Conservation (phyloP, 2,888 invertebrate species). For the Diabrotica balteata region DNA sequence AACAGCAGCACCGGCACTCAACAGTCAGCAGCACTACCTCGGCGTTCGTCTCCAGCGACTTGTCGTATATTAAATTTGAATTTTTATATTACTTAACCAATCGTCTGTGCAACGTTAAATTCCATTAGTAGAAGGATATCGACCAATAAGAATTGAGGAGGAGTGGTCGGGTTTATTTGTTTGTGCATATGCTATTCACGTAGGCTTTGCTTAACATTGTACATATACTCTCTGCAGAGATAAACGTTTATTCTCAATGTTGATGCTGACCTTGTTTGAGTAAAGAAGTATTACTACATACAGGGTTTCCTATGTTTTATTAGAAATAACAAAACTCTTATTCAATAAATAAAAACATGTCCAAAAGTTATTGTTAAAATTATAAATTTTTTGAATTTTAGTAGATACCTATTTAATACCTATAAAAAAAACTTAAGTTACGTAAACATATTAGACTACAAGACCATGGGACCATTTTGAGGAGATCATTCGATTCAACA, state of each 20-base stretch:
- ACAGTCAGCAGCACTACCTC: constrained; percentile 15
- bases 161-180: constrained; percentile 58
- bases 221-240: constrained; percentile 39
- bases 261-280: not conserved
- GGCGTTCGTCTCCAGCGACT: constrained; percentile 22
- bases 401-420: no score
- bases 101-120: constrained; percentile 58
- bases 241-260: not conserved
- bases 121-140: constrained; percentile 53
- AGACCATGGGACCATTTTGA: no score
- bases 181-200: constrained; percentile 58
- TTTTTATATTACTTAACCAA: constrained; percentile 61
- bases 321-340: no score
- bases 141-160: constrained; percentile 54
- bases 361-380: not conserved
- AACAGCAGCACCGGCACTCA: no score
- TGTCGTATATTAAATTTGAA: constrained; percentile 59
- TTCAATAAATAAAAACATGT: no score
- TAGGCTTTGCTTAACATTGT: constrained; percentile 53
- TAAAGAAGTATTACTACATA: constrained; percentile 14
- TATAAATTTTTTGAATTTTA: no score
- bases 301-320: not conserved
- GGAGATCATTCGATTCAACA: no score
- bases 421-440: no score
- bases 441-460: no score